Percentiles rank a stretch among this genome's conserved stretches.
These are phyloP conservation scores for Protula sp. DNA, from an alignment of 2,888 invertebrate genomes.

Conservation along the genomic window DNA sequence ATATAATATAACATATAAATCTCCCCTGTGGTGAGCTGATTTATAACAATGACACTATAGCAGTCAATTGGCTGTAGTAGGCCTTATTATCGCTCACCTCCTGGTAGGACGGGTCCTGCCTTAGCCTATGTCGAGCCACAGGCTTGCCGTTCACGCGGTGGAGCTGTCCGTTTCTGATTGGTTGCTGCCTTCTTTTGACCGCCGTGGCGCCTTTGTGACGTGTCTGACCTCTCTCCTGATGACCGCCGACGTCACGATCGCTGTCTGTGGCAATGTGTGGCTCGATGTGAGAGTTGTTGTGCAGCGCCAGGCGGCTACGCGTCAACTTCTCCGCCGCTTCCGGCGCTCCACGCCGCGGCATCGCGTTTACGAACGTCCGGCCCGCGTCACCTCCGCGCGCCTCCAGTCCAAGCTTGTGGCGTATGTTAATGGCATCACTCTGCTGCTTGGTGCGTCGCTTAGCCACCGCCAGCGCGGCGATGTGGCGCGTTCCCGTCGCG, in stretches of 20 bases:
- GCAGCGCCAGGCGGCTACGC: slow-evolving; percentile 42
- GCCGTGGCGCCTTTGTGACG: no score
- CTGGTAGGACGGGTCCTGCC: no score
- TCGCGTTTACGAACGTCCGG: background rate
- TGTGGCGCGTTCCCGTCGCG: slow-evolving; percentile 41
- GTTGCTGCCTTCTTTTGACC: no score
- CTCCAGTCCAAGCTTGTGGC: background rate
- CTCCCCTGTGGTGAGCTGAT: no score
- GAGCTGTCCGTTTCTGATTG: no score
- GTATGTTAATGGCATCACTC: slow-evolving; percentile 22
- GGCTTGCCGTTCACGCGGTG: no score
- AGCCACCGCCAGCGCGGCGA: slow-evolving; percentile 47
- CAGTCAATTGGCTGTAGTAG: no score
- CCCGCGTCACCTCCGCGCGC: background rate
- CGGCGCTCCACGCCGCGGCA: background rate
- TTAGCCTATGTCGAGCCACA: no score
- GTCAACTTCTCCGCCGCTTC: slow-evolving; percentile 23
- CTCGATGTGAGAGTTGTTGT: slow-evolving; percentile 32
- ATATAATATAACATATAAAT: no score
- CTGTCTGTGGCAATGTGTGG: background rate
- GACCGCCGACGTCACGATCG: background rate
- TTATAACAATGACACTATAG: no score
- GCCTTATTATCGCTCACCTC: no score
- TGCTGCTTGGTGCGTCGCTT: slow-evolving; percentile 36
- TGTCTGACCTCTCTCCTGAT: background rate